Evolutionary conservation across 2,113 vertebrate genomes (phyloP).

Genomic region (Cacatua alba): DNA sequence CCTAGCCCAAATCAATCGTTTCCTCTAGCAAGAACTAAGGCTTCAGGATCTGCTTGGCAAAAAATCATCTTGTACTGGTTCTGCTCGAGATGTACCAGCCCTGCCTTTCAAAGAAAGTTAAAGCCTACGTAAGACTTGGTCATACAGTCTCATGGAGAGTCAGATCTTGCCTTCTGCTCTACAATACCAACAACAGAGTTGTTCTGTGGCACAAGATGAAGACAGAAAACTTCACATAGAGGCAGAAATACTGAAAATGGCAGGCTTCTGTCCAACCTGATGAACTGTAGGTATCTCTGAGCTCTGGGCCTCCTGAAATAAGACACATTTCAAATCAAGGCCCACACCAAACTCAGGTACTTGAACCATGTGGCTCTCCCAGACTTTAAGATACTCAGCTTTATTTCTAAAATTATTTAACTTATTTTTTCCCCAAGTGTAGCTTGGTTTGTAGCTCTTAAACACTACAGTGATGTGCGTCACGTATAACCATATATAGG

Average conservation of each 20-base stretch:
- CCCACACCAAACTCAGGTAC: background rate
- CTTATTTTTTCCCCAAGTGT: background rate
- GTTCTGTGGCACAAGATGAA: background rate
- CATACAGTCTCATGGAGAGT: background rate
- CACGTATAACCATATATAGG: conserved; percentile 43
- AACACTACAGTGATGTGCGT: background rate
- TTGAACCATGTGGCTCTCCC: background rate
- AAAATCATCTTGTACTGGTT: background rate
- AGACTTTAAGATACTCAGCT: background rate
- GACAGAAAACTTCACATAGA: background rate
- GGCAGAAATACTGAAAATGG: background rate
- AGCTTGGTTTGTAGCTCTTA: conserved; percentile 7
- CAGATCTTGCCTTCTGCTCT: background rate
- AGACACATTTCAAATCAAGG: background rate
- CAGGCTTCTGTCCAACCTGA: background rate
- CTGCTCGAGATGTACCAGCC: background rate
- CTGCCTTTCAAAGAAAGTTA: background rate
- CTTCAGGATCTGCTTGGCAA: background rate
- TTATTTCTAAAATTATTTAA: background rate
- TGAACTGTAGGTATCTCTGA: background rate
- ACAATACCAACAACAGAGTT: background rate
- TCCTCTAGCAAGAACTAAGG: background rate
- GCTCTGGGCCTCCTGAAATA: background rate
- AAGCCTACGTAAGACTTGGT: background rate
- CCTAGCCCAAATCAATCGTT: background rate